phyloP scores from a whole-genome alignment of 2,888 invertebrate species.

The Brachylomia viminalis region DNA sequence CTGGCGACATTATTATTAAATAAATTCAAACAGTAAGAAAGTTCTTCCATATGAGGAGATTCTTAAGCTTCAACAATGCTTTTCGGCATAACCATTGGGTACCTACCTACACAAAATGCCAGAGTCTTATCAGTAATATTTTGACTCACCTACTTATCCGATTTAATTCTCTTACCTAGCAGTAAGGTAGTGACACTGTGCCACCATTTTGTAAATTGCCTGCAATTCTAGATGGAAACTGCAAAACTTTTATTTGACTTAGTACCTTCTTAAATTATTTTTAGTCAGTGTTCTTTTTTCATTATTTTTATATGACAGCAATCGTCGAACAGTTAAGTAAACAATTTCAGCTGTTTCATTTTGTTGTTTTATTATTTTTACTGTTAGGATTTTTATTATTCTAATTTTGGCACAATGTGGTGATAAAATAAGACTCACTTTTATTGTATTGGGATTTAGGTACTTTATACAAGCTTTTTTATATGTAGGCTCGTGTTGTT shows the following conservation, averaged over 20 bases:
- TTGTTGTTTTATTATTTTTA: constrained; percentile 8
- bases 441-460: constrained; percentile 24
- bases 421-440: constrained; percentile 39
- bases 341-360: constrained; percentile 5
- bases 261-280: constrained; percentile 24
- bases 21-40: background rate
- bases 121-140: too few relatives aligned
- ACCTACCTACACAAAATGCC: too few relatives aligned
- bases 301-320: constrained; percentile 32
- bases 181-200: background rate
- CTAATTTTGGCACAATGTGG: constrained; percentile 24
- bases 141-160: background rate
- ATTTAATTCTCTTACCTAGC: background rate
- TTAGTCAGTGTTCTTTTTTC: constrained; percentile 12
- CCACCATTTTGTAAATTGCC: constrained; percentile 14
- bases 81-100: too few relatives aligned
- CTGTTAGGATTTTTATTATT: constrained; percentile 13
- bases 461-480: background rate
- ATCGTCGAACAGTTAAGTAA: constrained; percentile 14
- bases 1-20: background rate
- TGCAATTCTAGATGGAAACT: background rate
- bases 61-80: too few relatives aligned
- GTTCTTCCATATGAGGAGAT: too few relatives aligned
- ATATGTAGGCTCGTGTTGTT: constrained; percentile 30
- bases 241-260: constrained; percentile 7